Conservation (phyloP, 2,888 invertebrate genomes). For the Eristalis pertinax region DNA sequence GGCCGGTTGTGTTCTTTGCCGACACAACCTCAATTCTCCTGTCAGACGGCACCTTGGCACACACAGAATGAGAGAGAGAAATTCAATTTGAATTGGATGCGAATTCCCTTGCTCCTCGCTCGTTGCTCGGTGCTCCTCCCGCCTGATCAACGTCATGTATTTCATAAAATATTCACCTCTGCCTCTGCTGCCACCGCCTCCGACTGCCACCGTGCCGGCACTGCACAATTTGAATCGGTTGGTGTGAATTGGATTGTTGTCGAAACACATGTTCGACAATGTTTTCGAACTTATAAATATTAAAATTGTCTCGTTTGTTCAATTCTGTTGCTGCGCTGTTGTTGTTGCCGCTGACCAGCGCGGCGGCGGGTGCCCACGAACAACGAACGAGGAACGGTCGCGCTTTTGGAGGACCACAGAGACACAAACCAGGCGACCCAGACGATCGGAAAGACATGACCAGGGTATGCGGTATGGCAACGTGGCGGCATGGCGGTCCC, state of each 20-base stretch:
- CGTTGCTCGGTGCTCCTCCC: conserved; percentile 19
- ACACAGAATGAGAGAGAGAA: conserved; percentile 24
- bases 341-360: background rate
- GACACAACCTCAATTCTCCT: conserved; percentile 66
- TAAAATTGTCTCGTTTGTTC: conserved; percentile 71
- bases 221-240: conserved; percentile 68
- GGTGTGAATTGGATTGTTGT: conserved; percentile 74
- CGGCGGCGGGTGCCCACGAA: background rate
- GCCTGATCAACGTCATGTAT: conserved; percentile 7
- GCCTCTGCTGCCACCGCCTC: background rate
- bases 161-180: conserved; percentile 69
- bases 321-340: conserved; percentile 13
- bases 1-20: conserved; percentile 36
- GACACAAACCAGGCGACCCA: too few relatives aligned
- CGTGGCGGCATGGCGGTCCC: background rate
- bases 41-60: conserved; percentile 57
- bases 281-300: conserved; percentile 72
- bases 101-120: conserved; percentile 1
- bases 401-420: background rate
- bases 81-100: conserved; percentile 69
- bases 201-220: background rate
- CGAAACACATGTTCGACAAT: conserved; percentile 74
- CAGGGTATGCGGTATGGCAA: background rate
- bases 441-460: background rate
- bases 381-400: conserved; percentile 24